phyloP scores from a whole-genome alignment of 2,888 invertebrate genomes.

The Lacanobia oleracea region DNA sequence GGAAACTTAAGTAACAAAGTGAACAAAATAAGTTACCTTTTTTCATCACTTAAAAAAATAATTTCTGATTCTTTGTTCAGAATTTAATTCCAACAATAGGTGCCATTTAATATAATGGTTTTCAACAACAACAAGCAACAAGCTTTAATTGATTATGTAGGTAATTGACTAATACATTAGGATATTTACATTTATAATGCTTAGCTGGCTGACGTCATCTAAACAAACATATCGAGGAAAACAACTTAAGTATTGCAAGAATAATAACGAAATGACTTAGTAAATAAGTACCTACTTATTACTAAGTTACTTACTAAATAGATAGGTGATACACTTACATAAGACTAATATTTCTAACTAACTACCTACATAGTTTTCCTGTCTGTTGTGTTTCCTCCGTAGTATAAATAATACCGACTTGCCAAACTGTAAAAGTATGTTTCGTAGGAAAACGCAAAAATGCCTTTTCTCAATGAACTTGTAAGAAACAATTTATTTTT shows the following conservation, averaged over 20 bases:
- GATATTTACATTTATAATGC: conserved; percentile 23
- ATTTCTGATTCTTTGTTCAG: not conserved
- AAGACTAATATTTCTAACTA: no score
- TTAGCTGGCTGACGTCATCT: conserved; percentile 36
- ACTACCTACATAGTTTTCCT: no score
- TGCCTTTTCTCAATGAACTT: not conserved
- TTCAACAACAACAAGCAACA: no score
- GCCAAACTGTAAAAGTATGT: no score
- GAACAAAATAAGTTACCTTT: not conserved
- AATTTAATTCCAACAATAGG: not conserved
- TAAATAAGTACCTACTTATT: conserved; percentile 12
- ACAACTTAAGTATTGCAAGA: conserved; percentile 14
- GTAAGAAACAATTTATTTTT: not conserved
- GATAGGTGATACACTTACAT: not conserved
- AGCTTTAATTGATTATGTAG: not conserved
- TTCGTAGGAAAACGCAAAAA: no score
- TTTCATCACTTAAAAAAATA: not conserved
- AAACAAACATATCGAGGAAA: conserved; percentile 35
- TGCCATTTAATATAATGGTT: not conserved
- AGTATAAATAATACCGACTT: no score
- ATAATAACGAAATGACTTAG: conserved; percentile 32
- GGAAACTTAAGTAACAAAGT: not conserved
- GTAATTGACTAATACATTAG: not conserved
- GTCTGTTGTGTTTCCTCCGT: no score
- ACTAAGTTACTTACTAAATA: not conserved